Evolutionary conservation across 2,888 invertebrate species (phyloP).

Genomic region (Diogma glabrata): DNA sequence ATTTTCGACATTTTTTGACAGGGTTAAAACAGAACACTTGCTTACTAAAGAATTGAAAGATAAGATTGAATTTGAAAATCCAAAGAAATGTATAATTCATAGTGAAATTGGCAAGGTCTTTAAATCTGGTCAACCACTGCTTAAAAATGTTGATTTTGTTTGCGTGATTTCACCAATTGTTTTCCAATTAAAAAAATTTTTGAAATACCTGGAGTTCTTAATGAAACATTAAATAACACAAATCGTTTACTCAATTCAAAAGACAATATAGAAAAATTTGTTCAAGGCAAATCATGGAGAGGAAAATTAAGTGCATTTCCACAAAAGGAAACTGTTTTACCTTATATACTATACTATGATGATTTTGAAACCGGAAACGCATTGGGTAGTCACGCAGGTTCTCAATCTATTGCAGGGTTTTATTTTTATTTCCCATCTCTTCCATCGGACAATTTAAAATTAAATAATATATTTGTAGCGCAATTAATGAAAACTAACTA

Average conservation of each 20-base stretch:
- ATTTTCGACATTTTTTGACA: neutral
- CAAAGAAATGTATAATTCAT: neutral
- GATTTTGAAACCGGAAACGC: no score
- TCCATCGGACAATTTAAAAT: neutral
- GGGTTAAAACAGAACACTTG: neutral
- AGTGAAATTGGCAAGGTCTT: neutral
- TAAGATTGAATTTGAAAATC: neutral
- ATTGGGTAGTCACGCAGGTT: neutral
- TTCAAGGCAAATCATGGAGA: neutral
- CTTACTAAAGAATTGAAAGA: neutral
- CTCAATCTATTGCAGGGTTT: constrained; percentile 1
- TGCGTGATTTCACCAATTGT: neutral
- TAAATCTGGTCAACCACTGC: neutral
- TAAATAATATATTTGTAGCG: neutral
- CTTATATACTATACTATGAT: neutral
- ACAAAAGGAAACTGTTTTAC: neutral
- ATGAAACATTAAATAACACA: neutral
- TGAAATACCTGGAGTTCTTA: neutral
- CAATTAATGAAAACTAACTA: neutral
- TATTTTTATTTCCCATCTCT: neutral
- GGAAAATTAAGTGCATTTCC: neutral
- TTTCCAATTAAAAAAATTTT: neutral
- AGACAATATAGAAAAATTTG: neutral
- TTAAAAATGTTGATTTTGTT: neutral
- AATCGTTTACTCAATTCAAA: neutral